These are phyloP conservation scores for Labeo catla DNA, from an alignment of 2,113 vertebrate species.

Conservation along the genomic window DNA sequence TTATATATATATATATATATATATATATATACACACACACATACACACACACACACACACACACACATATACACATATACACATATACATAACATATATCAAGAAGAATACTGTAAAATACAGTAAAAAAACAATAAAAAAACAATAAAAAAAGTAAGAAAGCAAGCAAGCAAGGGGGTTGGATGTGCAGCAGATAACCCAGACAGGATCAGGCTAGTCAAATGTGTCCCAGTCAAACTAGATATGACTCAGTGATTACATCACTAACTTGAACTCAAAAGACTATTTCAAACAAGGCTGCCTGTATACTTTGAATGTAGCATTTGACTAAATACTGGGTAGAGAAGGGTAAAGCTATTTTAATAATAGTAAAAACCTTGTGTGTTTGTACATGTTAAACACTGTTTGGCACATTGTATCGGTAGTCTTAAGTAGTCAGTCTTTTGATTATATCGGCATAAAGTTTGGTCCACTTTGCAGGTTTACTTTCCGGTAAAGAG, in stretches of 20 bases:
- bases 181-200: background rate
- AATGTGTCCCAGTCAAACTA: background rate
- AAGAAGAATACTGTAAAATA: no score
- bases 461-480: background rate
- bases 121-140: no score
- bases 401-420: background rate
- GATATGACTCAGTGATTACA: constrained; percentile 9
- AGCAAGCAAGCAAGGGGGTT: no score
- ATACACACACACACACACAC: no score
- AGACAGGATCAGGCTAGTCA: constrained; percentile 26
- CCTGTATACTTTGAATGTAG: background rate
- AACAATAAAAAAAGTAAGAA: no score
- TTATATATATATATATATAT: no score
- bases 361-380: background rate
- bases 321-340: background rate
- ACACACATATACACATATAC: no score
- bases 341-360: background rate
- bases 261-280: constrained; percentile 16
- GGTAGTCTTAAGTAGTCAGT: background rate
- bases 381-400: background rate
- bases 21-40: no score
- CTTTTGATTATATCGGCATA: background rate
- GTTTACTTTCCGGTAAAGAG: background rate
- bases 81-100: no score
- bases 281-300: background rate